These are phyloP conservation scores for Ptilorrhoa leucosticta DNA, from an alignment of 2,113 vertebrate genomes.

Conservation along the genomic window DNA sequence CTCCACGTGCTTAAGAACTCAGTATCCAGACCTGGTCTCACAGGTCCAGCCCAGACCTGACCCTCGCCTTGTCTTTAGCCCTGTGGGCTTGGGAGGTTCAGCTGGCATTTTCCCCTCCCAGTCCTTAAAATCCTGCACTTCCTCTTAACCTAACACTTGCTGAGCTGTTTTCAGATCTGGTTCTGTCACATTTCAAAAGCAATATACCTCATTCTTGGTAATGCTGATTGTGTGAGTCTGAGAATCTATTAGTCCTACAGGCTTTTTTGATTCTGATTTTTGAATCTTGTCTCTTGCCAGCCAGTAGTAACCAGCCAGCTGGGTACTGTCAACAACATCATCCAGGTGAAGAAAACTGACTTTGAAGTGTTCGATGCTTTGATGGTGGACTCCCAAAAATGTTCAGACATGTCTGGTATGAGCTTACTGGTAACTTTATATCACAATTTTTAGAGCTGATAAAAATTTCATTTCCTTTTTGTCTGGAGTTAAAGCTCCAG, in stretches of 20 bases:
- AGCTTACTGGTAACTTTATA: not conserved
- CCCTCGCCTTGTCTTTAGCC: not conserved
- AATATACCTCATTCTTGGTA: not conserved
- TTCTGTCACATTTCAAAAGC: not conserved
- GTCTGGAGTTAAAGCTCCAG: not conserved
- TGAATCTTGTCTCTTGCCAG: constrained; percentile 68
- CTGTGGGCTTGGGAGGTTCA: not conserved
- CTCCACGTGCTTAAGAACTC: not conserved
- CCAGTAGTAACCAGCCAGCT: constrained; percentile 88
- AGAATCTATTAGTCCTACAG: not conserved
- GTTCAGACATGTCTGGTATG: constrained; percentile 89
- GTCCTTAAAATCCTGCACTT: not conserved
- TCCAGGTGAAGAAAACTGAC: constrained; percentile 93
- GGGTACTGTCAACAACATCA: constrained; percentile 91
- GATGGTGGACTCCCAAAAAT: constrained; percentile 91
- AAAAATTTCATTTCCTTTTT: not conserved
- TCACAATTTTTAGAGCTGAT: not conserved
- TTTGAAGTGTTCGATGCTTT: constrained; percentile 98
- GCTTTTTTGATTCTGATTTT: not conserved
- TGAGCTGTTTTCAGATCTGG: not conserved
- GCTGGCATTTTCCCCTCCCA: not conserved
- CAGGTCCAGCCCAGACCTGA: not conserved
- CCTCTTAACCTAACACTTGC: not conserved
- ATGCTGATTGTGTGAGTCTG: not conserved
- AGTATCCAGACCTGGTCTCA: not conserved